phyloP scores from a whole-genome alignment of 1,140 invertebrate species.

The Epicauta chinensis region DNA sequence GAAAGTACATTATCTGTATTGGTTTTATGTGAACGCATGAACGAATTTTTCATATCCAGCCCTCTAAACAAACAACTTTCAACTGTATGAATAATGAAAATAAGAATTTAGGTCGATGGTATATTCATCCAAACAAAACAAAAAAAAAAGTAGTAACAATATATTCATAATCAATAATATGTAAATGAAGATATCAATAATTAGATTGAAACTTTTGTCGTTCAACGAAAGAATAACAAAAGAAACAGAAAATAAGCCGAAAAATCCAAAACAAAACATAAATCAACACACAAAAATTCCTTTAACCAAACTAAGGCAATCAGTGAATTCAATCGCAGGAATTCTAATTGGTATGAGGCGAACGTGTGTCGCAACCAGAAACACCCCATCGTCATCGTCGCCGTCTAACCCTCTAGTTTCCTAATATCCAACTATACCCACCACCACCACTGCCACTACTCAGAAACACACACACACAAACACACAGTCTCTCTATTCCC shows the following conservation, averaged over 20 bases:
- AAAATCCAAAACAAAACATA: slow-evolving; percentile 22
- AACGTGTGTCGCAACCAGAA: slow-evolving; percentile 34
- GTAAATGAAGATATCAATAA: slow-evolving; percentile 4
- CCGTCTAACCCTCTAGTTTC: slow-evolving; percentile 5
- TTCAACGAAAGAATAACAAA: not conserved
- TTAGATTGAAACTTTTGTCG: not conserved
- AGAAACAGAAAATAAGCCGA: too few species aligned
- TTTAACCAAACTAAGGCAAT: slow-evolving; percentile 21
- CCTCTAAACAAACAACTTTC: slow-evolving; percentile 29
- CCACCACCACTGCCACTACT: not conserved
- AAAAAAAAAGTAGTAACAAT: not conserved
- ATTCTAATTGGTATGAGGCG: slow-evolving; percentile 41
- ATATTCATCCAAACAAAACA: slow-evolving; percentile 8
- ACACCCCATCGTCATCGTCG: slow-evolving; percentile 5
- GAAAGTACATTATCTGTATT: slow-evolving; percentile 33
- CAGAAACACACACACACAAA: too few species aligned
- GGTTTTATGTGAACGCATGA: slow-evolving; percentile 36
- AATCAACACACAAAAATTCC: slow-evolving; percentile 23
- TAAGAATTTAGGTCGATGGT: slow-evolving; percentile 14
- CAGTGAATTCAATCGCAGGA: slow-evolving; percentile 39
- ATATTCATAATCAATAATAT: slow-evolving; percentile 10
- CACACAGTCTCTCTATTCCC: not conserved
- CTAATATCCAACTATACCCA: not conserved
- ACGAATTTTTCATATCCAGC: slow-evolving; percentile 36
- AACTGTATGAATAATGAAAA: slow-evolving; percentile 26